A percentile compares a stretch with the other conserved stretches of the same genome.
phyloP scores from a whole-genome alignment of 2,888 invertebrate species.

The Neelides folsomi region DNA sequence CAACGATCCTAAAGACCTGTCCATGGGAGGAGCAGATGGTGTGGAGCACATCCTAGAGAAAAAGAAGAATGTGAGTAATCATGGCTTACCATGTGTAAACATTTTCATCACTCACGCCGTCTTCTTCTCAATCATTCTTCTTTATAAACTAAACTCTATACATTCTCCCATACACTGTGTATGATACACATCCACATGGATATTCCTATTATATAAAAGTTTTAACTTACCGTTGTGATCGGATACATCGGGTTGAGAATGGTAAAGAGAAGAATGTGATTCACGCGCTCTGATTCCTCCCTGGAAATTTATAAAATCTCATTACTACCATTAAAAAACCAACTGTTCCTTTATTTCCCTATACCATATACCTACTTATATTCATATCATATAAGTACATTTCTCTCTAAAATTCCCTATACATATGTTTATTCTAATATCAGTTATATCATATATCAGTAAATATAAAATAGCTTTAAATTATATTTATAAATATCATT shows the following conservation, averaged over 20 bases:
- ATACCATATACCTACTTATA: too few relatives aligned
- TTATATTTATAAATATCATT: too few relatives aligned
- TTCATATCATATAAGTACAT: not conserved
- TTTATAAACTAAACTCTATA: not conserved
- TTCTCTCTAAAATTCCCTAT: not conserved
- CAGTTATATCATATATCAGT: not conserved
- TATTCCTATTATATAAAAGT: not conserved
- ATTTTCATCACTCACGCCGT: slow-evolving; percentile 14
- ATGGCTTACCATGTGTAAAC: slow-evolving; percentile 11
- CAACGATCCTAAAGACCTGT: slow-evolving; percentile 90
- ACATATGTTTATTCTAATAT: not conserved
- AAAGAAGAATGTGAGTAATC: slow-evolving; percentile 6
- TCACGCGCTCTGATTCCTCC: slow-evolving; percentile 68
- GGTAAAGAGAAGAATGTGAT: slow-evolving; percentile 93
- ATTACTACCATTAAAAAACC: not conserved
- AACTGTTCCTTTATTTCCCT: not conserved
- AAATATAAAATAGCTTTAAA: too few relatives aligned
- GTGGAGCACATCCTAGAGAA: slow-evolving; percentile 79
- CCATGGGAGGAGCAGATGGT: slow-evolving; percentile 93
- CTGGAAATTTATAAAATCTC: slow-evolving; percentile 42
- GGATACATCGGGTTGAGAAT: slow-evolving; percentile 97
- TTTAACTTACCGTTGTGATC: slow-evolving; percentile 87
- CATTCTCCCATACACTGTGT: not conserved
- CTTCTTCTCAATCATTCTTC: slow-evolving; percentile 1
- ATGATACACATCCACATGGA: not conserved